Percentiles rank a stretch among this genome's conserved stretches.
phyloP scores from a whole-genome alignment of 2,797 vertebrate species.

The Danio aesculapii region DNA sequence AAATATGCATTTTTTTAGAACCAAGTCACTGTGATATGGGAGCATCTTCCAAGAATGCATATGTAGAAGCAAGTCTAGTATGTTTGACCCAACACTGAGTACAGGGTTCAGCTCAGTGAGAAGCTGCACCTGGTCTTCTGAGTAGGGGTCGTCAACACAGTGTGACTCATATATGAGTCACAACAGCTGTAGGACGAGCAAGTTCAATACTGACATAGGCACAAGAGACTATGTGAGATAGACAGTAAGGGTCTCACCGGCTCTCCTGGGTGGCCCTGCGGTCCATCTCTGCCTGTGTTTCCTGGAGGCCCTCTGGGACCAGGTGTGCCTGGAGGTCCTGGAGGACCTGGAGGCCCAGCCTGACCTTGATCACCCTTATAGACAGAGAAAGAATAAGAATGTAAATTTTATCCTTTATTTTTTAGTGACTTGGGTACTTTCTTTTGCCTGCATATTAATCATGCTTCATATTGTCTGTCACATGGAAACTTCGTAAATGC shows the following conservation, averaged over 20 bases:
- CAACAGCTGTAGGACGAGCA: conserved; percentile 31
- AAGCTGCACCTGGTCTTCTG: conserved; percentile 48
- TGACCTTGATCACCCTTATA: conserved; percentile 91
- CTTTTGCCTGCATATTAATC: conserved; percentile 23
- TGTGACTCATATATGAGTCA: conserved; percentile 38
- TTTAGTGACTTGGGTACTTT: background rate
- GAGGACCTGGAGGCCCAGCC: conserved; percentile 87
- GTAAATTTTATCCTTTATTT: conserved; percentile 10
- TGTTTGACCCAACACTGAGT: background rate
- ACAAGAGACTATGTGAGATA: conserved; percentile 15
- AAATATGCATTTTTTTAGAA: background rate
- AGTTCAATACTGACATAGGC: conserved; percentile 27
- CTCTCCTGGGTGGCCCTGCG: conserved; percentile 86
- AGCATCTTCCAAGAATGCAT: background rate
- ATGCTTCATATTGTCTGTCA: conserved; percentile 29
- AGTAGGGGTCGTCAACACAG: conserved; percentile 21
- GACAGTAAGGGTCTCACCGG: conserved; percentile 78
- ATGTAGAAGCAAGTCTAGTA: conserved; percentile 19
- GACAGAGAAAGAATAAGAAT: conserved; percentile 18
- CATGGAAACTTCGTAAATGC: background rate
- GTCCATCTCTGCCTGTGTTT: conserved; percentile 93
- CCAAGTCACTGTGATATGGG: background rate
- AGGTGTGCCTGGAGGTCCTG: conserved; percentile 89
- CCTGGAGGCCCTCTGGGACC: conserved; percentile 92
- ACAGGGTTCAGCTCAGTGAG: conserved; percentile 34